A percentile compares a stretch with the other conserved stretches of the same genome.
These are phyloP conservation scores for Diabrotica balteata DNA, from an alignment of 2,888 invertebrate species.

Conservation along the genomic window DNA sequence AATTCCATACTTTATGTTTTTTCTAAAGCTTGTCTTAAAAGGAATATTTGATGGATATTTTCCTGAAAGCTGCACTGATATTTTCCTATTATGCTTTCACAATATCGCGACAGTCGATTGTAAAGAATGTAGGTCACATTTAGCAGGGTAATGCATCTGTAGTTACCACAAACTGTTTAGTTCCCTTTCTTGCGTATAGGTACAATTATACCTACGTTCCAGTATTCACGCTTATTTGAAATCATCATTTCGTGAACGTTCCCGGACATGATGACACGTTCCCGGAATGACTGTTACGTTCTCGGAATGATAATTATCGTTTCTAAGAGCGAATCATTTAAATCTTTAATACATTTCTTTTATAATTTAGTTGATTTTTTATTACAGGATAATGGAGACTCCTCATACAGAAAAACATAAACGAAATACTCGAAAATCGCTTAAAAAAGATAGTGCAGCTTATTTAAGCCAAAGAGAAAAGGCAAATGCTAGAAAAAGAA, in stretches of 20 bases:
- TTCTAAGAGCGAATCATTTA: neutral
- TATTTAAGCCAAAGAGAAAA: conserved; percentile 5
- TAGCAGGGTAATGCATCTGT: too few relatives aligned
- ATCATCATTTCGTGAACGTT: conserved; percentile 3
- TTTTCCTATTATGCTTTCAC: too few relatives aligned
- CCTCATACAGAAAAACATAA: neutral
- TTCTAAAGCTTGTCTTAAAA: too few relatives aligned
- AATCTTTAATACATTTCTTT: neutral
- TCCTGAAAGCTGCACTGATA: too few relatives aligned
- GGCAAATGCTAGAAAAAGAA: conserved; percentile 11
- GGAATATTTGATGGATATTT: too few relatives aligned
- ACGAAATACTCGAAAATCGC: neutral
- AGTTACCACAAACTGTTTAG: too few relatives aligned
- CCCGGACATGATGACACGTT: conserved; percentile 1
- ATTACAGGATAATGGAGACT: conserved; percentile 2
- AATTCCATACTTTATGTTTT: too few relatives aligned
- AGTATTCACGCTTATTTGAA: neutral
- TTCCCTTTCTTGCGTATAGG: too few relatives aligned
- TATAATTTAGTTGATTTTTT: neutral
- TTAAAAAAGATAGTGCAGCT: conserved; percentile 5
- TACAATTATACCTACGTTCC: too few relatives aligned
- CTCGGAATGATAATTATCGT: conserved; percentile 3
- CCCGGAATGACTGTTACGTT: conserved; percentile 8
- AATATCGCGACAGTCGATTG: too few relatives aligned
- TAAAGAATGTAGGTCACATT: too few relatives aligned